A percentile compares a stretch with the other conserved stretches of the same genome.
Evolutionary conservation across 2,797 vertebrate genomes (phyloP).

Genomic region (Salarias fasciatus): DNA sequence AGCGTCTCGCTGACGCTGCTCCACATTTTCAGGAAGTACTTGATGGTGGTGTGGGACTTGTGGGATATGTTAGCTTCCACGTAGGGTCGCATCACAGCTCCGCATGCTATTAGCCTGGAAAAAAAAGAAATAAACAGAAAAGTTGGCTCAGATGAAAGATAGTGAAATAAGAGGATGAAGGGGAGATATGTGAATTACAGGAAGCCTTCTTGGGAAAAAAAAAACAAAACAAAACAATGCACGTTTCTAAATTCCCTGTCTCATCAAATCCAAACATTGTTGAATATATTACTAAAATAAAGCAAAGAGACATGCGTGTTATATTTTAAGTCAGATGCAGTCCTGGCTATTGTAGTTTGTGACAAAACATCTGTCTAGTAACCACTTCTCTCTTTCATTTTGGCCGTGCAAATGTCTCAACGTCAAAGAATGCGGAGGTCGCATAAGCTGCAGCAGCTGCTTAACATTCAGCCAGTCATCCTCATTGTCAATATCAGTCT

Average conservation of each 20-base stretch:
- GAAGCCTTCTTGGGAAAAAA: too few relatives aligned
- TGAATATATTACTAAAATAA: too few relatives aligned
- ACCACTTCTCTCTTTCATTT: conserved; percentile 46
- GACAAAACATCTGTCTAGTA: conserved; percentile 9
- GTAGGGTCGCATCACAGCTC: conserved; percentile 94
- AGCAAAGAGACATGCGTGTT: too few relatives aligned
- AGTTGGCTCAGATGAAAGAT: neutral
- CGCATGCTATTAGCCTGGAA: conserved; percentile 91
- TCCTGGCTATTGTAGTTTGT: too few relatives aligned
- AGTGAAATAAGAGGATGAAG: neutral
- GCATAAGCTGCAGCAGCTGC: conserved; percentile 20
- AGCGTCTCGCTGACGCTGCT: conserved; percentile 98
- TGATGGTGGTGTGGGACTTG: conserved; percentile 99
- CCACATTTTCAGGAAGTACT: conserved; percentile 99
- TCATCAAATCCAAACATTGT: too few relatives aligned
- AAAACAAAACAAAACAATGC: too few relatives aligned
- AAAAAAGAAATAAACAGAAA: conserved; percentile 3
- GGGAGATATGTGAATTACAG: neutral
- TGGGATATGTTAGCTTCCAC: conserved; percentile 99
- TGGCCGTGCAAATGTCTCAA: conserved; percentile 5
- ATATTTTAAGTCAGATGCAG: too few relatives aligned
- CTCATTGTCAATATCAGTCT: conserved; percentile 8
- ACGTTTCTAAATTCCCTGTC: too few relatives aligned
- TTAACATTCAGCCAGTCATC: conserved; percentile 2
- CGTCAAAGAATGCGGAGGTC: conserved; percentile 17